Conservation (phyloP, 2,797 vertebrate genomes). For the Malacoraja senta region DNA sequence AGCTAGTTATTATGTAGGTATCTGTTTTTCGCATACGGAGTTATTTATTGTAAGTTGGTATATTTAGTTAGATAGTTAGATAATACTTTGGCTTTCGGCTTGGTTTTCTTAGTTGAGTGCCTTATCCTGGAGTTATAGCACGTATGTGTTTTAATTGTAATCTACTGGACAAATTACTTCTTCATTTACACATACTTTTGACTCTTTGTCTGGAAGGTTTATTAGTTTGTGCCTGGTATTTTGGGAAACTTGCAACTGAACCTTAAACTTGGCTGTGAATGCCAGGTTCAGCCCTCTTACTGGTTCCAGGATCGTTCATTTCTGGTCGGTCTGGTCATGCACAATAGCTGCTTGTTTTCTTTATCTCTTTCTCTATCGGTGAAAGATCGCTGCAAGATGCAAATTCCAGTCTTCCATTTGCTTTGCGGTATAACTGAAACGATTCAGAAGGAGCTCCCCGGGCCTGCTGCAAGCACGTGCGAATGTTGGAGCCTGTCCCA, state of each 20-base stretch:
- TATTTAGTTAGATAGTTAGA: no score
- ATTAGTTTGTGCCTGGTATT: neutral
- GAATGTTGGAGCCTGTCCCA: neutral
- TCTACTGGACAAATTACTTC: neutral
- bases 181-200: neutral
- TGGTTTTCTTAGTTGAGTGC: no score
- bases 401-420: constrained; percentile 5
- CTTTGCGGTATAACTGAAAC: neutral
- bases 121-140: no score
- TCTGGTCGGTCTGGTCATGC: neutral
- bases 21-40: no score
- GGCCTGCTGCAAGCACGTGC: neutral
- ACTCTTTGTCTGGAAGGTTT: neutral
- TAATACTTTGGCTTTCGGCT: no score
- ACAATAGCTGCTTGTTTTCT: constrained; percentile 3
- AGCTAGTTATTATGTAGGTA: no score
- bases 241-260: neutral
- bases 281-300: neutral
- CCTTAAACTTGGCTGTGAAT: neutral
- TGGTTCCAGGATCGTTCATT: neutral
- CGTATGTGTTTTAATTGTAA: no score
- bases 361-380: neutral
- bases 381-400: neutral
- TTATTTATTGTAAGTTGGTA: no score
- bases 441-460: neutral